phyloP scores from a whole-genome alignment of 2,113 vertebrate genomes.

The Ameiurus melas region DNA sequence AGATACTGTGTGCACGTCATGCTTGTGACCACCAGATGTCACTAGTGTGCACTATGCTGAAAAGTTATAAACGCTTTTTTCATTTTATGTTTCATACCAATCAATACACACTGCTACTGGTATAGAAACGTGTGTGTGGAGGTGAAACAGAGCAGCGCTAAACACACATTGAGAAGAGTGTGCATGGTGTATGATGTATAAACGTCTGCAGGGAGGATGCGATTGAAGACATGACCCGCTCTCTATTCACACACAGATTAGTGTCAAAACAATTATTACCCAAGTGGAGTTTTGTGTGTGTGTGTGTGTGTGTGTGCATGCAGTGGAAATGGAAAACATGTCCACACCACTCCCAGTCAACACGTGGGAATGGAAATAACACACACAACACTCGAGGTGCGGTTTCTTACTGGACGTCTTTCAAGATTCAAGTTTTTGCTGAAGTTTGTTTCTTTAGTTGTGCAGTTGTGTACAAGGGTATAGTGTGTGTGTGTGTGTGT shows the following conservation, averaged over 20 bases:
- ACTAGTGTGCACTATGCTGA: not conserved
- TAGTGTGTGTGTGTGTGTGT: too few relatives aligned
- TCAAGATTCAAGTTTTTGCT: too few relatives aligned
- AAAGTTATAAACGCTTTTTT: not conserved
- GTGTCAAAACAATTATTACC: constrained; percentile 12
- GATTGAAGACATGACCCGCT: not conserved
- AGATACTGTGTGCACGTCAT: not conserved
- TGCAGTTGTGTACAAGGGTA: too few relatives aligned
- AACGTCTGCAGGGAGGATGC: not conserved
- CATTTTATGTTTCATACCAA: too few relatives aligned
- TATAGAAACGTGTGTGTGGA: not conserved
- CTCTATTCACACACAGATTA: not conserved
- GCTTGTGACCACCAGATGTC: not conserved
- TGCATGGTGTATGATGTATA: not conserved
- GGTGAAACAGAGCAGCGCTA: not conserved
- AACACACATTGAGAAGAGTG: not conserved
- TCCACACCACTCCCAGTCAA: not conserved
- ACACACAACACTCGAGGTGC: too few relatives aligned
- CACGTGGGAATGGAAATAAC: not conserved
- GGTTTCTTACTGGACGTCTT: too few relatives aligned
- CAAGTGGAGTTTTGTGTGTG: not conserved
- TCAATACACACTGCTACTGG: too few relatives aligned
- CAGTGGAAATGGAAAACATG: constrained; percentile 26
- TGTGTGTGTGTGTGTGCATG: not conserved
- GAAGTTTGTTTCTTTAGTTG: too few relatives aligned